These are phyloP conservation scores for Phymatocera aterrima DNA, from an alignment of 2,888 invertebrate genomes.

Conservation along the genomic window DNA sequence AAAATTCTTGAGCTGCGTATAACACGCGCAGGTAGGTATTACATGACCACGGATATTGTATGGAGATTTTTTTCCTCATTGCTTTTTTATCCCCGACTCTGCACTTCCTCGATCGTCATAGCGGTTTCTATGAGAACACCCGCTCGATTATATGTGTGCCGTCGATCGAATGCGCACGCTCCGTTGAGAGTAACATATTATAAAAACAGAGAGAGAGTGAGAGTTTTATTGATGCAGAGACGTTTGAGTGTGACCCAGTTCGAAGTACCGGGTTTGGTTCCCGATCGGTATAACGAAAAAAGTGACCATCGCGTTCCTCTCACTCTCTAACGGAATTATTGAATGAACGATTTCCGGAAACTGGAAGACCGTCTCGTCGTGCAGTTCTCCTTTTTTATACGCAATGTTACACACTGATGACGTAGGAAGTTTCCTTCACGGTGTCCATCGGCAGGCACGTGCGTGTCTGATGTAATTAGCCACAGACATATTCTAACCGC, in stretches of 20 bases:
- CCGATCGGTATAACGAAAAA: slow-evolving; percentile 17
- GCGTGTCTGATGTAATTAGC: not conserved
- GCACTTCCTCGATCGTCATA: slow-evolving; percentile 5
- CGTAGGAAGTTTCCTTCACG: not conserved
- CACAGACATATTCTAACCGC: not conserved
- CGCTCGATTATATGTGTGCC: not conserved
- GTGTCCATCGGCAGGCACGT: no score
- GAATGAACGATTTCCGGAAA: slow-evolving; percentile 13
- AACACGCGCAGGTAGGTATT: not conserved
- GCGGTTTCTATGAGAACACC: not conserved
- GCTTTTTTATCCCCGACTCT: not conserved
- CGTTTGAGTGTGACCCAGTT: slow-evolving; percentile 27
- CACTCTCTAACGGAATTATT: not conserved
- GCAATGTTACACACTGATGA: not conserved
- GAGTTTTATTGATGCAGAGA: slow-evolving; percentile 21
- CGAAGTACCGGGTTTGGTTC: slow-evolving; percentile 37
- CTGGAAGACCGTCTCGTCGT: no score
- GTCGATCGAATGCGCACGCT: no score
- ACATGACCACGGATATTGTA: not conserved
- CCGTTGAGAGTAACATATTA: no score
- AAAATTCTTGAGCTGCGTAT: not conserved
- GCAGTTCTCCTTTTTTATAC: not conserved
- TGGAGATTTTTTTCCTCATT: not conserved
- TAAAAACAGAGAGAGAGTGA: slow-evolving; percentile 9
- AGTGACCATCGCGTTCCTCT: not conserved